Evolutionary conservation across 1,140 invertebrate genomes (phyloP), one percentile per base, ranked within the genome.

Genomic region (Anoplolepis gracilipes): DNA sequence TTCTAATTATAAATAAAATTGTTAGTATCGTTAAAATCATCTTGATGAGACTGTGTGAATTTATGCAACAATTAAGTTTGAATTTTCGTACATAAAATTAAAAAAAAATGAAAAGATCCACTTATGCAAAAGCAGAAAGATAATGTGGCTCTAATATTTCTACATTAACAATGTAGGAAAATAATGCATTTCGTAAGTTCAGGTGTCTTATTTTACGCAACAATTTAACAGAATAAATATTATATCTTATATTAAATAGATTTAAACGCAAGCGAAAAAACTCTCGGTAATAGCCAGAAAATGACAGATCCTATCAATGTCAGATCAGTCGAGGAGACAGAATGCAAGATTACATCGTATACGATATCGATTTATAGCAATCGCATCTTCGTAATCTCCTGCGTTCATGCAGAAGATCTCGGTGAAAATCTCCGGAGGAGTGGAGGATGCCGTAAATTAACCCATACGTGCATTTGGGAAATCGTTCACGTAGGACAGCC

Each of bases 361-460:
- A 53, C 13, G n/a, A 57, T 73, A 22, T n/a, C 78, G 67, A 82
- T 82, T 82, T 73, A 59, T 36, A 61, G 67, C 57, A 72, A 82
- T 82, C 78, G 67, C 70, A 46, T 73, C 13, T 30, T 5, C 53
- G 67, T 82, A 82, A 82, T 82, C 78, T 16, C 1, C 42, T 19
- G 78, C 78, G 55, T 33, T 42, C 78, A 59, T 70, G 67, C 36
- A 57, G 67, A 82, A 82, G 67, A 82, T 59, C 53, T 72, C 42
- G 78, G 33, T 19, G 22, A 49, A 67, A 62, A 81, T 81, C 57
- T 85, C 55, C 59, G 39, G 19, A 42, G 30, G 13, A 53, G 57
- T 33, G 39, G 55, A 30, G 10, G 49, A 77, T 64, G 72, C 46
- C 11, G 39, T 82, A 82, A 88, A 88, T 88, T 87, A 88, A 85